These are phyloP conservation scores for Sakesphorus luctuosus DNA, from an alignment of 2,113 vertebrate genomes.

Conservation along the genomic window DNA sequence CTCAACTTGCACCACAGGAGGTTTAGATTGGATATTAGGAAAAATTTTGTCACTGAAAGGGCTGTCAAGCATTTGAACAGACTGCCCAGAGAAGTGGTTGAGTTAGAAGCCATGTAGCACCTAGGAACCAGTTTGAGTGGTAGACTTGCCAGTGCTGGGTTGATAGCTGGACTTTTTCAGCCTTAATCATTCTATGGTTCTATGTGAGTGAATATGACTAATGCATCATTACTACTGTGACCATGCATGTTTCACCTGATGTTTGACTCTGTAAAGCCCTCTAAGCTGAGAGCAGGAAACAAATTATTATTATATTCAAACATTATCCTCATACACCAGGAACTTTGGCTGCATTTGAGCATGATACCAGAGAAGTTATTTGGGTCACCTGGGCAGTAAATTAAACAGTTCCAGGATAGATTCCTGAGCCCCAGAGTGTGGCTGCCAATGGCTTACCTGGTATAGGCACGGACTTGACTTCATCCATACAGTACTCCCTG, in stretches of 20 bases:
- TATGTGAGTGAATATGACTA: neutral
- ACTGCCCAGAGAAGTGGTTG: no score
- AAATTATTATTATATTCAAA: neutral
- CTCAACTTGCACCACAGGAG: neutral
- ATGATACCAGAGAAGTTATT: neutral
- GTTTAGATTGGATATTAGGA: neutral
- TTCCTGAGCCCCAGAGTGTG: neutral
- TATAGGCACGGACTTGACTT: neutral
- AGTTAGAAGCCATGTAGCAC: neutral
- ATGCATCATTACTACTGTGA: fast-evolving
- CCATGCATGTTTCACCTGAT: neutral
- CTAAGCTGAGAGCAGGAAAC: neutral
- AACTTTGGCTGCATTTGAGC: neutral
- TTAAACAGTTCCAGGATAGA: neutral
- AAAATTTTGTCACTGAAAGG: neutral
- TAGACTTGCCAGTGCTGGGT: neutral
- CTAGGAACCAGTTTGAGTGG: no score
- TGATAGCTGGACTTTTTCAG: neutral
- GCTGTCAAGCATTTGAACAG: neutral
- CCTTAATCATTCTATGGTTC: neutral
- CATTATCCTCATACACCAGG: neutral
- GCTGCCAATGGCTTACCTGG: fast-evolving
- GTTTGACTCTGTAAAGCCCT: neutral
- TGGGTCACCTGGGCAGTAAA: neutral
- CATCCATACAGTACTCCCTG: neutral